Percentiles rank a stretch among this genome's conserved stretches.
phyloP scores from a whole-genome alignment of 2,797 vertebrate genomes.

The Simalia tracyae region DNA sequence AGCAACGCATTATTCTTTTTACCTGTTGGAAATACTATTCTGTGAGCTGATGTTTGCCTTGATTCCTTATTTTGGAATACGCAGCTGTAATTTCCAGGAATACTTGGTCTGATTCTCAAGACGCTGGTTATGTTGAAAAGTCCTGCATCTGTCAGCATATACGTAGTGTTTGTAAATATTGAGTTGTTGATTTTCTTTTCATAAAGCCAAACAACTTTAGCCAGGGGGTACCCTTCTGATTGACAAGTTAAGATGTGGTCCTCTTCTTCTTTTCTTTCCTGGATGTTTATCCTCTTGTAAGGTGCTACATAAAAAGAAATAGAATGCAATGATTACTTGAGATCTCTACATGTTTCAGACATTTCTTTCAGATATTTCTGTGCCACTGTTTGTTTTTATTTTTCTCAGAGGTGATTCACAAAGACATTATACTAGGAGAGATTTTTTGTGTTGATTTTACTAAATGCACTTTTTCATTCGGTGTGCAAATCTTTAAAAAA shows the following conservation, averaged over 20 bases:
- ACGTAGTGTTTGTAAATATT: conserved; percentile 60
- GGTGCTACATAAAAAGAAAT: conserved; percentile 61
- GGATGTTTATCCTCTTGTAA: conserved; percentile 67
- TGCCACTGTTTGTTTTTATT: not conserved
- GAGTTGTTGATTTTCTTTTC: conserved; percentile 47
- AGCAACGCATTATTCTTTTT: conserved; percentile 25
- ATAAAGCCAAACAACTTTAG: conserved; percentile 77
- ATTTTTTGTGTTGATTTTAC: not conserved
- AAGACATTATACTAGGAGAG: not conserved
- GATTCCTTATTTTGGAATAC: conserved; percentile 70
- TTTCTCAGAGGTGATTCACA: not conserved
- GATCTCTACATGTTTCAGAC: not conserved
- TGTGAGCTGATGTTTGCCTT: conserved; percentile 63
- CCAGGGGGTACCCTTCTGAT: conserved; percentile 80
- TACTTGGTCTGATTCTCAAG: conserved; percentile 66
- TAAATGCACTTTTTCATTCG: not conserved
- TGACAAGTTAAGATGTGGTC: conserved; percentile 78
- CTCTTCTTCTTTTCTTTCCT: conserved; percentile 45
- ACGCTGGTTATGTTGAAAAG: conserved; percentile 79
- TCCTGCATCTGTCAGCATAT: conserved; percentile 62
- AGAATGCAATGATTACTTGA: conserved; percentile 21
- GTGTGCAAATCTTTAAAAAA: not conserved
- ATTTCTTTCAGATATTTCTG: not conserved
- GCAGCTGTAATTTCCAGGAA: conserved; percentile 80
- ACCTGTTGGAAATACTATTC: conserved; percentile 74